A percentile compares a stretch with the other conserved stretches of the same genome.
These are phyloP conservation scores for Melieria crassipennis DNA, from an alignment of 2,888 invertebrate genomes.

Conservation along the genomic window DNA sequence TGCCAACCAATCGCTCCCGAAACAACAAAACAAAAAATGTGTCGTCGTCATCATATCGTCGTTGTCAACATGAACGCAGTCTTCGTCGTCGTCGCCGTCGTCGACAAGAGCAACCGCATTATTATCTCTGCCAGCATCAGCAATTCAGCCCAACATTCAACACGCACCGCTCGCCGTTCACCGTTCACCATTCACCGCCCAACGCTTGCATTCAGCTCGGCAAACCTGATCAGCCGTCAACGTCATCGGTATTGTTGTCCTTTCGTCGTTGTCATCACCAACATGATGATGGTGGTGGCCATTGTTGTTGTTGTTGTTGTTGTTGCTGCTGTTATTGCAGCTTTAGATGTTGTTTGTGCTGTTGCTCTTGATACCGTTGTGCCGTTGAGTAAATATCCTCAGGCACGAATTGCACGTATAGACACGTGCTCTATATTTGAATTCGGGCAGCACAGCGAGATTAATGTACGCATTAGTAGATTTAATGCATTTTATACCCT, in stretches of 20 bases:
- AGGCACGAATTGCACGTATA: constrained; percentile 53
- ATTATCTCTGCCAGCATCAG: too few species aligned
- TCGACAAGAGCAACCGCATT: too few species aligned
- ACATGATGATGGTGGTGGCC: constrained; percentile 41
- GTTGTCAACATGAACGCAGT: too few species aligned
- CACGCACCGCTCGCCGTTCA: too few species aligned
- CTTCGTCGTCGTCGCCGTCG: too few species aligned
- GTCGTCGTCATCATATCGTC: too few species aligned
- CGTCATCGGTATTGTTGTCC: constrained; percentile 41
- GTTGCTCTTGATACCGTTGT: constrained; percentile 20
- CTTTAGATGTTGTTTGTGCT: too few species aligned
- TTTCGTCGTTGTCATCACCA: constrained; percentile 38
- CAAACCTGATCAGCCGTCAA: constrained; percentile 41
- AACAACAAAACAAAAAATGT: too few species aligned
- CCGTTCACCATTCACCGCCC: too few species aligned
- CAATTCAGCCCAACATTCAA: too few species aligned
- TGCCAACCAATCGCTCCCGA: too few species aligned
- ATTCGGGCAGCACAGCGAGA: constrained; percentile 55
- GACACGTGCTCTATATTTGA: constrained; percentile 54
- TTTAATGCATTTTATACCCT: constrained; percentile 61
- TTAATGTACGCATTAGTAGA: constrained; percentile 65
- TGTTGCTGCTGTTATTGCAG: neutral
- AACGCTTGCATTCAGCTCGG: neutral
- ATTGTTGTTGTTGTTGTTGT: constrained; percentile 24
- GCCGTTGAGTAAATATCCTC: constrained; percentile 59